These are phyloP conservation scores for Chaetogeoica ovagalla DNA, from an alignment of 2,888 invertebrate genomes.

Conservation along the genomic window DNA sequence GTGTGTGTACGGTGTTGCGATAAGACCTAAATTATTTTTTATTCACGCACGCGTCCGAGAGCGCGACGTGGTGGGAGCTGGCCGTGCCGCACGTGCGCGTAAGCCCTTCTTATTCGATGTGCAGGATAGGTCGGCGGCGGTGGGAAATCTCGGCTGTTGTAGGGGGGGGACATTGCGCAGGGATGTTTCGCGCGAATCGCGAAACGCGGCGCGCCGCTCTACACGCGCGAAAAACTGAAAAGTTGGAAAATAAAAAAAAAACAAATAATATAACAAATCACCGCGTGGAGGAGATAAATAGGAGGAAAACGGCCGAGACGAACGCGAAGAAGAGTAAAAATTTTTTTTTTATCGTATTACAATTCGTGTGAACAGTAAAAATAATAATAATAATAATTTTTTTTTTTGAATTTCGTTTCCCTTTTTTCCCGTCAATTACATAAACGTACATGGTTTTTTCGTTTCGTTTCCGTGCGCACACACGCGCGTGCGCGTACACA, in stretches of 20 bases:
- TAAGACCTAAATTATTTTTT: no score
- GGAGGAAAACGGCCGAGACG: not conserved
- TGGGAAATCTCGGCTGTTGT: conserved; percentile 26
- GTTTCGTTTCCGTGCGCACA: not conserved
- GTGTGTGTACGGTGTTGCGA: no score
- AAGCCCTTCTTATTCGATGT: not conserved
- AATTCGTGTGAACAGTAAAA: no score
- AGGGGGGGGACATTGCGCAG: conserved; percentile 38
- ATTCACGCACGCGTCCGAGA: no score
- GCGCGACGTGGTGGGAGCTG: not conserved
- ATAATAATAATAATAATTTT: no score
- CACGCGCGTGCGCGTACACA: not conserved
- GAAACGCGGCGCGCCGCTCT: not conserved
- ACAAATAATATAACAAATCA: not conserved
- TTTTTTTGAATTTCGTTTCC: not conserved
- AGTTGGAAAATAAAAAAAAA: not conserved
- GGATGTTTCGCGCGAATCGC: conserved; percentile 34
- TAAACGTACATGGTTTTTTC: not conserved
- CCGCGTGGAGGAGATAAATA: not conserved
- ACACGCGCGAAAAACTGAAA: conserved; percentile 13
- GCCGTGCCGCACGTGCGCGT: conserved; percentile 26
- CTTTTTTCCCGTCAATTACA: not conserved
- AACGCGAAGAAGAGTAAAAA: no score
- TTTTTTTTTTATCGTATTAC: no score
- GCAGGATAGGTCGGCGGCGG: not conserved